Conservation (phyloP, 1,140 invertebrate species). For the Drosophila pandora region DNA sequence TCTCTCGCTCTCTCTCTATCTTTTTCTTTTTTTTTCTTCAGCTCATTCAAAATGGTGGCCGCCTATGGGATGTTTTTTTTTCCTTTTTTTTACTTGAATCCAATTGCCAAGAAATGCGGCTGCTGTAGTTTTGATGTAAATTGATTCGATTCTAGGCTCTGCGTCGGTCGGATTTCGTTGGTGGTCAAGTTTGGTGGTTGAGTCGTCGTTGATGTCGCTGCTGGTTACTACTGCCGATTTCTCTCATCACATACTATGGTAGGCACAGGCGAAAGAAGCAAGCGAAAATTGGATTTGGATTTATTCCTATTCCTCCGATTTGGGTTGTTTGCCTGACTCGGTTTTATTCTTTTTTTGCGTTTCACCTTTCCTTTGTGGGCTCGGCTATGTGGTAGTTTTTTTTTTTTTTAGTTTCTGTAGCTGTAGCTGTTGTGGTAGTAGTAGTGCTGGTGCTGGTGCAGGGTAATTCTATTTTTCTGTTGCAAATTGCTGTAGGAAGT, state of each 20-base stretch:
- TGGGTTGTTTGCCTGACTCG: conserved; percentile 17
- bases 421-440: conserved; percentile 21
- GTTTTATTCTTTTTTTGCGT: conserved; percentile 41
- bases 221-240: conserved; percentile 42
- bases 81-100: conserved; percentile 42
- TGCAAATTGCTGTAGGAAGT: conserved; percentile 58
- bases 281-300: conserved; percentile 34
- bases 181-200: conserved; percentile 44
- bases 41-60: conserved; percentile 81
- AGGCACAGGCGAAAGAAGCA: conserved; percentile 34
- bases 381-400: conserved; percentile 36
- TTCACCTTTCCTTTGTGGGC: conserved; percentile 62
- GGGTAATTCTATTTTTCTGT: conserved; percentile 54
- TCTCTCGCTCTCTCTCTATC: conserved; percentile 49
- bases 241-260: conserved; percentile 61
- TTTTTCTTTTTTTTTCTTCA: conserved; percentile 48
- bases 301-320: conserved; percentile 41
- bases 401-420: conserved; percentile 20
- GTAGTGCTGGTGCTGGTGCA: conserved; percentile 40
- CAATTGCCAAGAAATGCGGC: conserved; percentile 67
- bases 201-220: conserved; percentile 38
- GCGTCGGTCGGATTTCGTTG: conserved; percentile 17
- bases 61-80: conserved; percentile 52
- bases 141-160: conserved; percentile 36
- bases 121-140: conserved; percentile 38